Evolutionary conservation across 2,113 vertebrate genomes (phyloP).

Genomic region (Gobiocypris rarus): DNA sequence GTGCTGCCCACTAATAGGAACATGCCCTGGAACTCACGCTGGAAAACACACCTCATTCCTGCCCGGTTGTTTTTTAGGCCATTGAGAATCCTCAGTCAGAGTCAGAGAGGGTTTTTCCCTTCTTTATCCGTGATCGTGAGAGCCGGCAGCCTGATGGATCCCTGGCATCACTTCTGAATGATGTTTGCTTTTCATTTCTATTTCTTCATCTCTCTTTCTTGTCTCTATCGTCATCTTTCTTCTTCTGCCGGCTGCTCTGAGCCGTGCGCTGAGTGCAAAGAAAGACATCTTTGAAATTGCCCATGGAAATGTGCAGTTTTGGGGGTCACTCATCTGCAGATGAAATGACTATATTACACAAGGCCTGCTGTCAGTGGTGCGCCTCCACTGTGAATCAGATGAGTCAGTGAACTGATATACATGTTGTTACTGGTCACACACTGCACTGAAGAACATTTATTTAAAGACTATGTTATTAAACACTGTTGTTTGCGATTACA

Average conservation of each 20-base stretch:
- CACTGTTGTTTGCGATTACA: background rate
- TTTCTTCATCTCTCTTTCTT: conserved; percentile 29
- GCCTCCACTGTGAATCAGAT: background rate
- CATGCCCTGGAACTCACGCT: conserved; percentile 61
- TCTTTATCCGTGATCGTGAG: conserved; percentile 36
- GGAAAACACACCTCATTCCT: conserved; percentile 57
- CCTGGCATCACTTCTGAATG: conserved; percentile 32
- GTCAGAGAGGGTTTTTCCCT: conserved; percentile 12
- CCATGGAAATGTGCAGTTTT: conserved; percentile 14
- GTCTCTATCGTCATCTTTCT: background rate
- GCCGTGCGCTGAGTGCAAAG: background rate
- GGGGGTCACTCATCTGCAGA: conserved; percentile 37
- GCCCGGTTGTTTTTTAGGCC: conserved; percentile 53
- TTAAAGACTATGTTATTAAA: background rate
- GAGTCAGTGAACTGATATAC: conserved; percentile 16
- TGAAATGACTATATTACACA: conserved; percentile 35
- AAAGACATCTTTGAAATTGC: conserved; percentile 38
- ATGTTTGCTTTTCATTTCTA: conserved; percentile 43
- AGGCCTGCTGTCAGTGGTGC: conserved; percentile 11
- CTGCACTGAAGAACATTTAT: background rate
- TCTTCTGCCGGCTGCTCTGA: background rate
- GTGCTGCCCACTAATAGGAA: conserved; percentile 54
- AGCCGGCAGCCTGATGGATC: conserved; percentile 52
- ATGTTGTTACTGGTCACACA: background rate
- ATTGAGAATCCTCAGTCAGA: conserved; percentile 49